Evolutionary conservation across 2,113 vertebrate genomes (phyloP).

Genomic region (Mirounga angustirostris): DNA sequence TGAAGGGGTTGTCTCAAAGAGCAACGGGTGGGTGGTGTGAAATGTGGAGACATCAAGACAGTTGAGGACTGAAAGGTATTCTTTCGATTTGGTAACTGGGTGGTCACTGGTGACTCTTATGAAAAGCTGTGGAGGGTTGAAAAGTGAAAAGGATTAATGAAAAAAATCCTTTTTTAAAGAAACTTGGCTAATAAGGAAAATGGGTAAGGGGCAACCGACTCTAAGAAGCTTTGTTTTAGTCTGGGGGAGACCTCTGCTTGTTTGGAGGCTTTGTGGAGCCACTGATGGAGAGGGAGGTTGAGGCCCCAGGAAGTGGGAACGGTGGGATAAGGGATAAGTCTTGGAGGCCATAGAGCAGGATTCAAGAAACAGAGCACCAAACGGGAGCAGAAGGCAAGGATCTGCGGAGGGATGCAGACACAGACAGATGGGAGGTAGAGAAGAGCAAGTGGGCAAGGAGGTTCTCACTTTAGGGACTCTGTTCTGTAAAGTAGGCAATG

Average conservation of each 20-base stretch:
- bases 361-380: neutral
- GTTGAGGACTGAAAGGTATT: constrained; percentile 27
- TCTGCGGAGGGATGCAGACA: neutral
- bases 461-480: neutral
- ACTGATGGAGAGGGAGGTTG: neutral
- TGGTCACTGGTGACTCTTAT: constrained; percentile 27
- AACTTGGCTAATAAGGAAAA: neutral
- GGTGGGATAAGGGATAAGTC: neutral
- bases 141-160: neutral
- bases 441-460: neutral
- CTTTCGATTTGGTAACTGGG: constrained; percentile 62
- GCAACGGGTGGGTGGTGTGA: neutral
- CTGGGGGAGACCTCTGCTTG: neutral
- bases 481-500: neutral
- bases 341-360: neutral
- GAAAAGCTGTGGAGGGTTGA: neutral
- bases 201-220: neutral
- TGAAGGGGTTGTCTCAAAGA: neutral
- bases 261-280: neutral
- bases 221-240: constrained; percentile 26
- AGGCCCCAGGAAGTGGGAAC: neutral
- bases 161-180: neutral
- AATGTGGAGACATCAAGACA: neutral
- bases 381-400: neutral
- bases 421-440: no score